phyloP scores from a whole-genome alignment of 2,113 vertebrate species.

The Gallinago media region DNA sequence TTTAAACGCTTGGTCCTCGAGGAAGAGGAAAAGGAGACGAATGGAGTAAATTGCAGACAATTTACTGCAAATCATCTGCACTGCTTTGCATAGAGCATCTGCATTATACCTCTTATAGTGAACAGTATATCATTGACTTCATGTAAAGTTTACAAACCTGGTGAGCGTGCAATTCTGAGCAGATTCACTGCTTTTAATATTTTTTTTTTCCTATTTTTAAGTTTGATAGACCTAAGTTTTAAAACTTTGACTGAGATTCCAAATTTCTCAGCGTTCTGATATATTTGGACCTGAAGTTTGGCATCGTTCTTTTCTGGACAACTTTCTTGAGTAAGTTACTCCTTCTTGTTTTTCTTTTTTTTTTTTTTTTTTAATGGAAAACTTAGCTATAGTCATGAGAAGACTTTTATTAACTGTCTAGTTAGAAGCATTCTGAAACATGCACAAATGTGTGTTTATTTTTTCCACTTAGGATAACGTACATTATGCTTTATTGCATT shows the following conservation, averaged over 20 bases:
- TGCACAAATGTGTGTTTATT: background rate
- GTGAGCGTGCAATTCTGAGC: conserved; percentile 65
- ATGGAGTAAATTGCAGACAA: background rate
- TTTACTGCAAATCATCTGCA: background rate
- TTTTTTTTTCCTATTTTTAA: background rate
- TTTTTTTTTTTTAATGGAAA: too few species aligned
- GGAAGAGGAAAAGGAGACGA: background rate
- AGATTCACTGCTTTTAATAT: conserved; percentile 48
- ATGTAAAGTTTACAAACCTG: conserved; percentile 60
- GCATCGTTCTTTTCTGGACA: too few species aligned
- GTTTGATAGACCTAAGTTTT: background rate
- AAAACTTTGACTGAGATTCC: background rate
- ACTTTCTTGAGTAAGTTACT: too few species aligned
- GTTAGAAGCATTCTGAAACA: too few species aligned
- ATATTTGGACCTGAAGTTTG: background rate
- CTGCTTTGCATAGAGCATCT: background rate
- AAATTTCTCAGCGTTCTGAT: background rate
- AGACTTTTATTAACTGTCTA: too few species aligned
- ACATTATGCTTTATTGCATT: background rate
- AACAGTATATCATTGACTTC: background rate
- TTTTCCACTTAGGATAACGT: background rate
- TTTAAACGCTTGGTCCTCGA: background rate
- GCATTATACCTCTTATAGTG: background rate
- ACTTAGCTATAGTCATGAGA: too few species aligned
- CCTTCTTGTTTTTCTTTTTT: too few species aligned